A percentile compares a stretch with the other conserved stretches of the same genome.
phyloP scores from a whole-genome alignment of 2,113 vertebrate species.

The Serilophus lunatus region DNA sequence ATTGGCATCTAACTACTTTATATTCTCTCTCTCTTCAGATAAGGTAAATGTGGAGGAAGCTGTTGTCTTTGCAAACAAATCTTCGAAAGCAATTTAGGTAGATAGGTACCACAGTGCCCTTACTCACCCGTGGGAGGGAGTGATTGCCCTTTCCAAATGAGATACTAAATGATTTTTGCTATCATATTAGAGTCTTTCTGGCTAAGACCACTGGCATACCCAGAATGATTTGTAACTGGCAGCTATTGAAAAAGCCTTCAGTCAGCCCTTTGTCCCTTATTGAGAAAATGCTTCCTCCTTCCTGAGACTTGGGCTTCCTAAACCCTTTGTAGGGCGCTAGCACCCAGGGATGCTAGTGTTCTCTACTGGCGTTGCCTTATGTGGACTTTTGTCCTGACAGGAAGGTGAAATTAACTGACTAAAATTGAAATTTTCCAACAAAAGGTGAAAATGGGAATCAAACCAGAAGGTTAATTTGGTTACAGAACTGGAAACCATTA shows the following conservation, averaged over 20 bases:
- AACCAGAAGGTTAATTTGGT: neutral
- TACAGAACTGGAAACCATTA: neutral
- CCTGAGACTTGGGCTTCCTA: neutral
- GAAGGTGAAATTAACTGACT: neutral
- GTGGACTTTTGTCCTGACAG: neutral
- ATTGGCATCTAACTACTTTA: neutral
- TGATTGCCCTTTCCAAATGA: neutral
- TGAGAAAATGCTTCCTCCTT: neutral
- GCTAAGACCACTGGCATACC: neutral
- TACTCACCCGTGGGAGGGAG: neutral
- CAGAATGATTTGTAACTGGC: neutral
- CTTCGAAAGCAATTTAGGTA: neutral
- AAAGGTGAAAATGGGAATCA: neutral
- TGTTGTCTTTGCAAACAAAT: conserved; percentile 9
- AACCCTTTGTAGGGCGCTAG: neutral
- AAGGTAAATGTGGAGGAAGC: neutral
- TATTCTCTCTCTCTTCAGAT: neutral
- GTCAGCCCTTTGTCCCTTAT: neutral
- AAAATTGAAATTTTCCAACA: neutral
- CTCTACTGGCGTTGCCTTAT: neutral
- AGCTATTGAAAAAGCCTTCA: neutral
- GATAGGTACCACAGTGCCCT: neutral
- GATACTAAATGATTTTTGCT: neutral
- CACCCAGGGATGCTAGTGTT: neutral
- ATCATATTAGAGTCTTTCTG: neutral